These are phyloP conservation scores for Isurus oxyrinchus DNA, from an alignment of 2,113 vertebrate genomes.

Conservation along the genomic window DNA sequence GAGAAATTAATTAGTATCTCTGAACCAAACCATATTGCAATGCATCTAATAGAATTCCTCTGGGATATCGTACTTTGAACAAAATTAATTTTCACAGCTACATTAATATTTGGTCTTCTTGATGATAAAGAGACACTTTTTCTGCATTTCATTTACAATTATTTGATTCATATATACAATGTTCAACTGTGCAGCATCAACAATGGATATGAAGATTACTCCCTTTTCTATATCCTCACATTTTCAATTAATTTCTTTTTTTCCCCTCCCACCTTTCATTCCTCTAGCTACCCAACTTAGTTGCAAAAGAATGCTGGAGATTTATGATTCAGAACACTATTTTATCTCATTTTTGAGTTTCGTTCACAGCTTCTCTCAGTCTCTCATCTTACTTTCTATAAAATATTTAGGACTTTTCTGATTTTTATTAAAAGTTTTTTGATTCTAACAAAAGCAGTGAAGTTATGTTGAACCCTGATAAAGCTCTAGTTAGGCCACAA, in stretches of 20 bases:
- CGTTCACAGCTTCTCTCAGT: neutral
- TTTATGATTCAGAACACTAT: neutral
- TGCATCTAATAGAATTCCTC: neutral
- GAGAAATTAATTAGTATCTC: neutral
- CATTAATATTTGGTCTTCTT: neutral
- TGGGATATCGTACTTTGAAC: neutral
- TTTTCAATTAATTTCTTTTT: neutral
- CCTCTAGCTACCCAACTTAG: neutral
- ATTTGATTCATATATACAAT: neutral
- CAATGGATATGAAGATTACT: neutral
- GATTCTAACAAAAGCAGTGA: too few species aligned
- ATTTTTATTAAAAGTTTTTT: neutral
- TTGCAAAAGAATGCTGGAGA: neutral
- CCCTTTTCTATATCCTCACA: neutral
- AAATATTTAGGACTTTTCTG: neutral
- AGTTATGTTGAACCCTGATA: too few species aligned
- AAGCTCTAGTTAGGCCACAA: too few species aligned
- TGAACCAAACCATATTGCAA: neutral
- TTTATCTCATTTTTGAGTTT: neutral
- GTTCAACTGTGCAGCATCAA: neutral
- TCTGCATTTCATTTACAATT: neutral
- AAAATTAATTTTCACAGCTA: neutral
- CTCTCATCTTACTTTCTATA: neutral
- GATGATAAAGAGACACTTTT: neutral
- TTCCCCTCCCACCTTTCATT: too few species aligned